A percentile compares a stretch with the other conserved stretches of the same genome.
Evolutionary conservation across 2,888 invertebrate genomes (phyloP).

Genomic region (Chrysomela aeneicollis): DNA sequence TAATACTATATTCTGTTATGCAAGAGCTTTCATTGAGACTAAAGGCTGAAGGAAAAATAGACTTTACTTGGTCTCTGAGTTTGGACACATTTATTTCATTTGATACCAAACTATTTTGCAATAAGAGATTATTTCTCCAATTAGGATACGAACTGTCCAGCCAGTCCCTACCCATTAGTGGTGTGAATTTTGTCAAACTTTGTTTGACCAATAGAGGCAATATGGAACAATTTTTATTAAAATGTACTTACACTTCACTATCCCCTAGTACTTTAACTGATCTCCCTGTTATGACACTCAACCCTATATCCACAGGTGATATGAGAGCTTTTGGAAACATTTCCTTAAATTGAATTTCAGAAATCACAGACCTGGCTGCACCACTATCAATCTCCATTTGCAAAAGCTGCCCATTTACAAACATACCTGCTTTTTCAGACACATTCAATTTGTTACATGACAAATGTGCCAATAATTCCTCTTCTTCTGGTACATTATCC

Average conservation of each 20-base stretch:
- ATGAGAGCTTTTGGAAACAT: no score
- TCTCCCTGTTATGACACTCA: constrained; percentile 16
- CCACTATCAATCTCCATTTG: constrained; percentile 21
- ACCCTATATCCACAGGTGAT: neutral
- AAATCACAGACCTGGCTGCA: constrained; percentile 15
- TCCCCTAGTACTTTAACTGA: constrained; percentile 14
- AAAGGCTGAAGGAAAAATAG: no score
- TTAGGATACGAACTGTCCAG: constrained; percentile 9
- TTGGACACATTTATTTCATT: no score
- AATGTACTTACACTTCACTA: neutral
- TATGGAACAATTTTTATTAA: neutral
- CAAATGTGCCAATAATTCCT: no score
- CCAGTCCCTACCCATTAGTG: constrained; percentile 16
- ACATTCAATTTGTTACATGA: no score
- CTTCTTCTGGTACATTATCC: no score
- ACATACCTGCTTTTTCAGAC: constrained; percentile 1
- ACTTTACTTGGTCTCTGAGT: no score
- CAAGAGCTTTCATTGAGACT: no score
- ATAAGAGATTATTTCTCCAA: constrained; percentile 5
- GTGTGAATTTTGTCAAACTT: constrained; percentile 13
- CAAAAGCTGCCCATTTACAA: constrained; percentile 7
- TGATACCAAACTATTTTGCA: no score
- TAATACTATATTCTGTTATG: constrained; percentile 10
- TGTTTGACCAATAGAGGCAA: constrained; percentile 14
- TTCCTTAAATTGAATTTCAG: no score